Percentiles rank a stretch among this genome's conserved stretches.
phyloP scores from a whole-genome alignment of 1,140 invertebrate genomes.

The Caenorhabditis inopinata region DNA sequence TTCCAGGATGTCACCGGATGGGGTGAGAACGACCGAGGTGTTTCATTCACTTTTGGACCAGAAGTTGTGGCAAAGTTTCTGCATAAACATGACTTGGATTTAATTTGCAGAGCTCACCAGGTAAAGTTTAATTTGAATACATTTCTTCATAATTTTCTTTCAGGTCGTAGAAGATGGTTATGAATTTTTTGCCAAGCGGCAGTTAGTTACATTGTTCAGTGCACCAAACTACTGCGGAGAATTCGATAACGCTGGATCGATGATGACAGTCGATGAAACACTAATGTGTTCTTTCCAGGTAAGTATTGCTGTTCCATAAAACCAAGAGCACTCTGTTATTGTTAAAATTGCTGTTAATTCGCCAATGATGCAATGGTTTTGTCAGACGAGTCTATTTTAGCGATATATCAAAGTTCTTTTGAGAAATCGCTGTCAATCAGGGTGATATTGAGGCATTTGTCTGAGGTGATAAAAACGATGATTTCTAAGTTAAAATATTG shows the following conservation, averaged over 20 bases:
- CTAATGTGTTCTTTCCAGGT: constrained; percentile 91
- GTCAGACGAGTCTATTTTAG: constrained; percentile 21
- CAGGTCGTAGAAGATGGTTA: constrained; percentile 94
- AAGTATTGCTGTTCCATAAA: not conserved
- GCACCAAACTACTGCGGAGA: constrained; percentile 98
- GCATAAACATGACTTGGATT: constrained; percentile 71
- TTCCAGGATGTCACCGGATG: constrained; percentile 72
- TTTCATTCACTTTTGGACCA: constrained; percentile 71
- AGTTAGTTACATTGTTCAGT: constrained; percentile 91
- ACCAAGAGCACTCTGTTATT: too few species aligned
- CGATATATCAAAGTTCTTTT: constrained; percentile 1
- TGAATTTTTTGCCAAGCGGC: constrained; percentile 96
- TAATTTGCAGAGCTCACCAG: constrained; percentile 71
- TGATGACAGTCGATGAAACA: constrained; percentile 99
- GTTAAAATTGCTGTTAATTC: not conserved
- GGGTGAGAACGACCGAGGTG: constrained; percentile 72
- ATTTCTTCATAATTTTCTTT: not conserved
- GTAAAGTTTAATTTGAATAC: constrained; percentile 30
- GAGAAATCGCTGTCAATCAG: constrained; percentile 1
- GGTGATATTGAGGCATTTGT: constrained; percentile 32
- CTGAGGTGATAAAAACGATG: not conserved
- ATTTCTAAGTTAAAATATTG: not conserved
- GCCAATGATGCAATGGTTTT: constrained; percentile 6
- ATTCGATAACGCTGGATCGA: constrained; percentile 98
- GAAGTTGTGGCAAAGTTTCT: constrained; percentile 72